Evolutionary conservation across 1,140 invertebrate genomes (phyloP).

Genomic region (Drosophila trapezifrons): DNA sequence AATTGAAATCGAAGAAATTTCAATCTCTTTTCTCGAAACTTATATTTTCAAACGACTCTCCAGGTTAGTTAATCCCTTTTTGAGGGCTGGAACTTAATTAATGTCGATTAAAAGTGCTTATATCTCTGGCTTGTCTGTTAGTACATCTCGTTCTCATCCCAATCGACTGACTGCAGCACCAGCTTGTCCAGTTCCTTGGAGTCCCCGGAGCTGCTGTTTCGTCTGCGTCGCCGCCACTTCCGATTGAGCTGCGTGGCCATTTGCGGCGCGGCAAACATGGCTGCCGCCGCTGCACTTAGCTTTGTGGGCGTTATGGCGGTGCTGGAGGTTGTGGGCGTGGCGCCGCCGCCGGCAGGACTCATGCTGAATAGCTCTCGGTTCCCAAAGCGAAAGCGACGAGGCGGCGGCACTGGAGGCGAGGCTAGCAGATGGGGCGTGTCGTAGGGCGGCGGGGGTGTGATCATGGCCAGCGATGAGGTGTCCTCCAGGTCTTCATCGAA

Average conservation of each 20-base stretch:
- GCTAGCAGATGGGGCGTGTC: conserved; percentile 60
- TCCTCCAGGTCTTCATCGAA: conserved; percentile 61
- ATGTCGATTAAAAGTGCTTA: conserved; percentile 4
- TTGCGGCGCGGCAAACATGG: conserved; percentile 74
- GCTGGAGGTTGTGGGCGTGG: conserved; percentile 58
- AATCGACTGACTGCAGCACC: conserved; percentile 81
- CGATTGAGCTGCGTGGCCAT: conserved; percentile 76
- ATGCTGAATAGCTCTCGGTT: conserved; percentile 79
- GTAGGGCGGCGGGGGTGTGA: conserved; percentile 80
- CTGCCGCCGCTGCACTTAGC: conserved; percentile 73
- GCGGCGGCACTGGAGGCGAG: conserved; percentile 56
- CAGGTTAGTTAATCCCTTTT: too few species aligned
- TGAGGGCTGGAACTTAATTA: too few species aligned
- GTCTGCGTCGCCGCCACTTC: conserved; percentile 73
- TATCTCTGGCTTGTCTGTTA: conserved; percentile 28
- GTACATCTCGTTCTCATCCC: conserved; percentile 84
- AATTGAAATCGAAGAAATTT: neutral
- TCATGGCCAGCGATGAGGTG: conserved; percentile 79
- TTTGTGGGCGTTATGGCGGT: conserved; percentile 80
- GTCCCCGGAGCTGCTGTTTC: conserved; percentile 83
- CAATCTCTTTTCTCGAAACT: neutral
- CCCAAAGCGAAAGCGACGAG: conserved; percentile 75
- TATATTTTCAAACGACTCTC: neutral
- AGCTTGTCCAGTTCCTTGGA: conserved; percentile 83
- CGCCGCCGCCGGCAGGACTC: conserved; percentile 54